phyloP scores from a whole-genome alignment of 35 echinoderm and acorn worm species.

The Ophiothrix spiculata region DNA sequence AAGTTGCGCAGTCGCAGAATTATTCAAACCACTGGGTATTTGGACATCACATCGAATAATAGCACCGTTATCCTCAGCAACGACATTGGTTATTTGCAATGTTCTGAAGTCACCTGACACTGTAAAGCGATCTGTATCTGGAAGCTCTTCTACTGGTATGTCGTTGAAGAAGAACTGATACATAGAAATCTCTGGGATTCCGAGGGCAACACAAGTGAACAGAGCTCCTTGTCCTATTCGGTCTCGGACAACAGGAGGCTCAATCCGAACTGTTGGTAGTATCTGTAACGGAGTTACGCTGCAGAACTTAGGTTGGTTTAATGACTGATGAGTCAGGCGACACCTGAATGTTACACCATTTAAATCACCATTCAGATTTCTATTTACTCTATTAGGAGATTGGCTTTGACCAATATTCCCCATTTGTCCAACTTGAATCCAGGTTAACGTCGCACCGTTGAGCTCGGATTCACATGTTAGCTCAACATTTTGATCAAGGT shows the following conservation, averaged over 20 bases:
- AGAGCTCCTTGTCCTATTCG: constrained; percentile 7
- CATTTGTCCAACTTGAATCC: constrained; percentile 7
- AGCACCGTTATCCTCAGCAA: constrained; percentile 19
- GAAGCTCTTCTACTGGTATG: not conserved
- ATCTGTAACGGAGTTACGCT: constrained; percentile 26
- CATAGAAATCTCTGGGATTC: constrained; percentile 29
- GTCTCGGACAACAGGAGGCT: constrained; percentile 5
- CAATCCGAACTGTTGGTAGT: constrained; percentile 36
- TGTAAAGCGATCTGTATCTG: constrained; percentile 14
- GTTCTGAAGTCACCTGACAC: constrained; percentile 19
- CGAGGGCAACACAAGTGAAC: constrained; percentile 35
- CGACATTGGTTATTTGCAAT: constrained; percentile 32
- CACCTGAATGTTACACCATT: constrained; percentile 48
- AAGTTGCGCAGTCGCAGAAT: constrained; percentile 32
- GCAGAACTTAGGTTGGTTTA: constrained; percentile 30
- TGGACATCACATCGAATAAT: constrained; percentile 32
- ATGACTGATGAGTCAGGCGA: constrained; percentile 10
- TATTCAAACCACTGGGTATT: constrained; percentile 28
- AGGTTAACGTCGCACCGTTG: constrained; percentile 27
- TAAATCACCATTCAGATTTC: not conserved
- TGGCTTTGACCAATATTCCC: not conserved
- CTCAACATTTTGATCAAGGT: not conserved
- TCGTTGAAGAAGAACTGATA: constrained; percentile 39
- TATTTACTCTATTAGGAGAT: not conserved
- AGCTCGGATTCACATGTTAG: constrained; percentile 55